Evolutionary conservation across 2,888 invertebrate species (phyloP).

Genomic region (Andrena camellia): DNA sequence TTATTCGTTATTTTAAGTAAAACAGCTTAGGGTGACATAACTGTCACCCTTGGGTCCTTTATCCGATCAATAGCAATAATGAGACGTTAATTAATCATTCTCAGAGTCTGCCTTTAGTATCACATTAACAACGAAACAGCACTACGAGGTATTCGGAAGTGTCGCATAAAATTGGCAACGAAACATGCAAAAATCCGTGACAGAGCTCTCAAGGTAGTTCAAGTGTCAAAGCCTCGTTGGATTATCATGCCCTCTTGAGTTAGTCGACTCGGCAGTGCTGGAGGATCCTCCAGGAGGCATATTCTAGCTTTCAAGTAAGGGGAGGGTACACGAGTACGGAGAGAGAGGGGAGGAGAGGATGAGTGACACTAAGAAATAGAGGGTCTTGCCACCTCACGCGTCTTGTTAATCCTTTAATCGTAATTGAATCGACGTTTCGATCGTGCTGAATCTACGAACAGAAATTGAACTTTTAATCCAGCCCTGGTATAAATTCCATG

Average conservation of each 20-base stretch:
- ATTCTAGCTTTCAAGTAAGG: conserved; percentile 26
- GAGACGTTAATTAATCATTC: no score
- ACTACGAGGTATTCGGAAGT: no score
- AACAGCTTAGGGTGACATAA: no score
- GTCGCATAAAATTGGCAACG: background rate
- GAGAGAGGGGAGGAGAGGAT: background rate
- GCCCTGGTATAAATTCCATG: conserved; percentile 56
- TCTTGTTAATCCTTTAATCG: conserved; percentile 60
- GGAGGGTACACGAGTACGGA: background rate
- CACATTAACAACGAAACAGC: no score
- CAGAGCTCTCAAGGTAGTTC: conserved; percentile 19
- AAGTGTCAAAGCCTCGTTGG: conserved; percentile 57
- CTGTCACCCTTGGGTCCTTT: no score
- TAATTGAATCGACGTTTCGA: conserved; percentile 65
- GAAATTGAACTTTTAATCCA: conserved; percentile 69
- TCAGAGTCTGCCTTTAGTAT: no score
- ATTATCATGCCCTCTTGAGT: conserved; percentile 58
- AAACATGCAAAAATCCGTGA: conserved; percentile 1
- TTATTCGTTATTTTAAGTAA: no score
- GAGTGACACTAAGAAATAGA: background rate
- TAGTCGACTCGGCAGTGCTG: conserved; percentile 53
- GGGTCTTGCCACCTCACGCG: conserved; percentile 1
- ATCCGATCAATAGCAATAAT: no score
- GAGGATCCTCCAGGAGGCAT: conserved; percentile 44
- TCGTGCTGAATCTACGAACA: conserved; percentile 31